Base-by-base conservation (phyloP, 2,113 vertebrate species). In the Lutjanus erythropterus region DNA sequence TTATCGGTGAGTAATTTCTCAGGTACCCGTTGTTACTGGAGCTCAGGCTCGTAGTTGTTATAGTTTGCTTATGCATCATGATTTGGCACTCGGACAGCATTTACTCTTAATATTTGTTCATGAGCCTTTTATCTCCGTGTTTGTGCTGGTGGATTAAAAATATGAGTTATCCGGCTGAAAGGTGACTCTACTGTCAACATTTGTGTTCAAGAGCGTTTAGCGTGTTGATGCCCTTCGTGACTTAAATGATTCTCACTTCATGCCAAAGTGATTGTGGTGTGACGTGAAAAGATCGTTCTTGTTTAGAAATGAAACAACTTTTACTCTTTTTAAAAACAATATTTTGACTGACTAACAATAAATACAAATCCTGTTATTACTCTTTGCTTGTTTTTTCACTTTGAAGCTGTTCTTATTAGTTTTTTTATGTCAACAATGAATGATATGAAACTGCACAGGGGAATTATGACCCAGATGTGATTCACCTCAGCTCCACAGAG, bases 1-100 rank as follows among this genome's bases (percentile, higher is more conserved):
- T 93, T 71, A 82, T 33, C 7, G 53, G 49, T 88, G 90, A 93
- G 80, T 91, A 80, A 88, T 71, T 77, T 81, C 80, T 85, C 82
- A 71, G 83, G 71, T 74, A 55, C 44, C 41, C 29, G 76, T 84
- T 81, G 77, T 81, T 88, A 31, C 35, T 66, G 52, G 46, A 86
- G 80, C 70, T 78, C 71, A 56, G 64, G 31, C 44, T 89, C 81
- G 87, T 83, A 87, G 74, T 37, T 85, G 56, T 75, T 69, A 88
- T 82, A 74, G 86, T 92, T 91, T 84, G 49, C 75, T 71, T 37
- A 84, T 80, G 73, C 67, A 71, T 87, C 90, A 87, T n/a, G 15
- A 50, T 75, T 62, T 93, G 85, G 85, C 85, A 66, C 50, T 41
- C 3, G 4, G 12, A 21, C 80, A 78, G 66, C 29, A 50, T 77